These are phyloP conservation scores for Cebidichthys violaceus DNA, from an alignment of 2,113 vertebrate species.

Conservation along the genomic window DNA sequence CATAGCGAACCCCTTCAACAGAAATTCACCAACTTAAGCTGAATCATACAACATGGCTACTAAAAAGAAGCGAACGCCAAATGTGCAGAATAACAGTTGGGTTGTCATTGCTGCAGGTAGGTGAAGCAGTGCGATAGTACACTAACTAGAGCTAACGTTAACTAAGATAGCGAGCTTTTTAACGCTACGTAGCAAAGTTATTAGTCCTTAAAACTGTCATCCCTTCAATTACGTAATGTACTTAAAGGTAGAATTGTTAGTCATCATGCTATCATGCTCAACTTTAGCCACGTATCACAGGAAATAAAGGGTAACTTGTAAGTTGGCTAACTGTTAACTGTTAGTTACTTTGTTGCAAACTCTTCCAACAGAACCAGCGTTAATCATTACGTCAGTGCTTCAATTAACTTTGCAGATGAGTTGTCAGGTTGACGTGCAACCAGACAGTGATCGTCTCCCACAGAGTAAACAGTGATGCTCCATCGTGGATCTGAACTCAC, in stretches of 20 bases:
- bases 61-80: conserved; percentile 80
- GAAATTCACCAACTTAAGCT: neutral
- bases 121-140: neutral
- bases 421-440: neutral
- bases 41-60: conserved; percentile 66
- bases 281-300: neutral
- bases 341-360: neutral
- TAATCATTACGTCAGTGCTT: neutral
- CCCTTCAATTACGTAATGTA: neutral
- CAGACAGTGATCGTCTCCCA: neutral
- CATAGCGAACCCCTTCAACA: neutral
- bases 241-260: neutral
- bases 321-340: neutral
- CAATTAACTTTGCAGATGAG: neutral
- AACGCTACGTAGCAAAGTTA: neutral
- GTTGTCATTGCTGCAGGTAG: conserved; percentile 81
- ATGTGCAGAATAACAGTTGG: conserved; percentile 76
- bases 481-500: neutral
- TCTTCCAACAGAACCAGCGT: neutral
- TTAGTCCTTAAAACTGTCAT: neutral
- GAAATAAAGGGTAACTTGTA: neutral
- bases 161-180: neutral
- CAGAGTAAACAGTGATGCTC: neutral
- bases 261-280: neutral
- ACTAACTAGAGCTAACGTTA: neutral